phyloP scores from a whole-genome alignment of 2,888 invertebrate genomes.

The Drosophila anomalata region DNA sequence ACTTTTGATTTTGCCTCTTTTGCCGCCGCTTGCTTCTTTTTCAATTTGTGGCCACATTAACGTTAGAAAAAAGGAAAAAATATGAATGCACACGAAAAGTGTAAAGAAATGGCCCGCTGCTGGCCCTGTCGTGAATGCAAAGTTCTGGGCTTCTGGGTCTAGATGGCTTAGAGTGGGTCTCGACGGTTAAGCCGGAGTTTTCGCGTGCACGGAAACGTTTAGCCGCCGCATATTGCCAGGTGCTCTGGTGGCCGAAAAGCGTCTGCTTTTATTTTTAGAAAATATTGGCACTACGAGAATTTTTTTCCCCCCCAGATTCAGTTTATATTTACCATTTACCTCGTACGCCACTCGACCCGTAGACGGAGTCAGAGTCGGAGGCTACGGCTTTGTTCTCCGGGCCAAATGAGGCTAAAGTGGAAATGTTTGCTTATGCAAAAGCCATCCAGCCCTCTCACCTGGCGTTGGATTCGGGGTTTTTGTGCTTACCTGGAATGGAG shows the following conservation, averaged over 20 bases:
- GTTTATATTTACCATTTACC: slow-evolving; percentile 49
- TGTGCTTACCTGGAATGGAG: slow-evolving; percentile 42
- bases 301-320: slow-evolving; percentile 43
- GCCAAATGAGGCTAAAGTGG: slow-evolving; percentile 27
- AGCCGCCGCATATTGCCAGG: slow-evolving; percentile 71
- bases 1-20: slow-evolving; percentile 54
- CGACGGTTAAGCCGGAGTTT: slow-evolving; percentile 38
- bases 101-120: slow-evolving; percentile 63
- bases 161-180: slow-evolving; percentile 18
- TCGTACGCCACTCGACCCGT: slow-evolving; percentile 52
- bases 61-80: slow-evolving; percentile 65
- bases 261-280: slow-evolving; percentile 75
- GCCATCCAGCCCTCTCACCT: slow-evolving; percentile 5
- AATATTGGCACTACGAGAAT: slow-evolving; percentile 69
- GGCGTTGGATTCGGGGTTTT: slow-evolving; percentile 4
- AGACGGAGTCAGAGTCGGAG: neutral
- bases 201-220: slow-evolving; percentile 78
- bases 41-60: slow-evolving; percentile 79
- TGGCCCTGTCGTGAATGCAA: slow-evolving; percentile 29
- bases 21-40: slow-evolving; percentile 51
- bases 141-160: slow-evolving; percentile 18
- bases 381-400: slow-evolving; percentile 19
- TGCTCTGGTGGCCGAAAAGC: slow-evolving; percentile 47
- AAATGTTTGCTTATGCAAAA: slow-evolving; percentile 22
- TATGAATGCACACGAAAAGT: slow-evolving; percentile 74